Evolutionary conservation across 2,113 vertebrate genomes (phyloP).

Genomic region (Malurus cyaneus): DNA sequence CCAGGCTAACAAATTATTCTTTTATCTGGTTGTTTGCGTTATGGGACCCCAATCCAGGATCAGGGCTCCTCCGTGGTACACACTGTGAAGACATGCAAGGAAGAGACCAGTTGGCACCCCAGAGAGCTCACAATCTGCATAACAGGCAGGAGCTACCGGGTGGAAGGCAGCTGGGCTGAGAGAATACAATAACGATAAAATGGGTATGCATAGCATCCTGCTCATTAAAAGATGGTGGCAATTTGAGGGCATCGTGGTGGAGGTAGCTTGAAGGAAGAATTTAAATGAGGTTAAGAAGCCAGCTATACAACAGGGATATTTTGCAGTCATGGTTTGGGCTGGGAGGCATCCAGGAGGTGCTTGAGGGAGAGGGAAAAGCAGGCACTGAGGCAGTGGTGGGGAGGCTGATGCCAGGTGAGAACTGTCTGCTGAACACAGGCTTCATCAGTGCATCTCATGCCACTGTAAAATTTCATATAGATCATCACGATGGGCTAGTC

Average conservation of each 20-base stretch:
- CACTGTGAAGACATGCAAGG: slow-evolving; percentile 38
- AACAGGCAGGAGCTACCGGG: slow-evolving; percentile 9
- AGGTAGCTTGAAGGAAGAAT: slow-evolving; percentile 63
- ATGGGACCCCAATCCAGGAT: slow-evolving; percentile 8
- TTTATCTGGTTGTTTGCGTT: slow-evolving; percentile 37
- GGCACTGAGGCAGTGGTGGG: neutral
- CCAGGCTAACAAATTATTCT: slow-evolving; percentile 51
- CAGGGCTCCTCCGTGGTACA: neutral
- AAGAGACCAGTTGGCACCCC: slow-evolving; percentile 45
- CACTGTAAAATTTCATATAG: neutral
- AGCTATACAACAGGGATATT: slow-evolving; percentile 56
- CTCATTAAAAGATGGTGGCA: slow-evolving; percentile 59
- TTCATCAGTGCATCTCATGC: neutral
- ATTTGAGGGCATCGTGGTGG: slow-evolving; percentile 39
- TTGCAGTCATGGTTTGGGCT: slow-evolving; percentile 42
- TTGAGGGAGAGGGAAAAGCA: neutral
- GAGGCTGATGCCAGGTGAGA: neutral
- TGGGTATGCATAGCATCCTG: slow-evolving; percentile 28
- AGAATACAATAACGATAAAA: slow-evolving; percentile 48
- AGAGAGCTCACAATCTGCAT: slow-evolving; percentile 59
- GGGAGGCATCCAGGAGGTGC: slow-evolving; percentile 1
- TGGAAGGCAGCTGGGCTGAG: slow-evolving; percentile 59
- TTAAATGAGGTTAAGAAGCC: slow-evolving; percentile 60
- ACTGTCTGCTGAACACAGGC: neutral
- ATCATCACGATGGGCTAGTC: neutral